Percentiles rank a stretch among this genome's conserved stretches.
phyloP scores from a whole-genome alignment of 2,113 vertebrate species.

The Suncus etruscus region DNA sequence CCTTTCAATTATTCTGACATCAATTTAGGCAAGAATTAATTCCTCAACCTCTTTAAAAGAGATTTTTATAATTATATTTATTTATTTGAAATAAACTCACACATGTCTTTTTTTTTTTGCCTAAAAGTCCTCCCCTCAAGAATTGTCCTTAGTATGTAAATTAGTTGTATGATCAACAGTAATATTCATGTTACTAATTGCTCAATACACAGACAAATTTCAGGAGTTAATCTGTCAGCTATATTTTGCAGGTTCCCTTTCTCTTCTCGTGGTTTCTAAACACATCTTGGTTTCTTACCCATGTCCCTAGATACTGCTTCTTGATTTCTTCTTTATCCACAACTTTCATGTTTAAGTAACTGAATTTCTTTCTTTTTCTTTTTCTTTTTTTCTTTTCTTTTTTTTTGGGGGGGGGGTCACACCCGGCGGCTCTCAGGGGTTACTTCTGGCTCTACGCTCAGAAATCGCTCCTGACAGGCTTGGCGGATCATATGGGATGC shows the following conservation, averaged over 20 bases:
- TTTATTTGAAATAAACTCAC: background rate
- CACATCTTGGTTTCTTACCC: background rate
- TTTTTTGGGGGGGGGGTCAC: background rate
- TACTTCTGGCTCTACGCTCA: too few species aligned
- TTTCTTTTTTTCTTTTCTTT: background rate
- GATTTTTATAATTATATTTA: background rate
- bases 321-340: background rate
- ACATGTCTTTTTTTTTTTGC: background rate
- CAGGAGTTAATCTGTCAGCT: background rate
- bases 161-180: background rate
- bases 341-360: background rate
- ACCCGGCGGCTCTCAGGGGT: too few species aligned
- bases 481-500: too few species aligned
- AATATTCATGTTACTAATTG: background rate
- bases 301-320: background rate
- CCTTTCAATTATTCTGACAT: background rate
- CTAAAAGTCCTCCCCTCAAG: background rate
- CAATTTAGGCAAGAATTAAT: background rate
- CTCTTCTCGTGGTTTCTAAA: background rate
- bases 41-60: background rate
- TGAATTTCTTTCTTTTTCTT: slow-evolving; percentile 16
- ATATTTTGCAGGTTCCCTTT: background rate
- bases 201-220: background rate
- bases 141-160: background rate
- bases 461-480: too few species aligned